A percentile compares a stretch with the other conserved stretches of the same genome.
Evolutionary conservation across 2,797 vertebrate genomes (phyloP).

Genomic region (Phylloscopus collybita): DNA sequence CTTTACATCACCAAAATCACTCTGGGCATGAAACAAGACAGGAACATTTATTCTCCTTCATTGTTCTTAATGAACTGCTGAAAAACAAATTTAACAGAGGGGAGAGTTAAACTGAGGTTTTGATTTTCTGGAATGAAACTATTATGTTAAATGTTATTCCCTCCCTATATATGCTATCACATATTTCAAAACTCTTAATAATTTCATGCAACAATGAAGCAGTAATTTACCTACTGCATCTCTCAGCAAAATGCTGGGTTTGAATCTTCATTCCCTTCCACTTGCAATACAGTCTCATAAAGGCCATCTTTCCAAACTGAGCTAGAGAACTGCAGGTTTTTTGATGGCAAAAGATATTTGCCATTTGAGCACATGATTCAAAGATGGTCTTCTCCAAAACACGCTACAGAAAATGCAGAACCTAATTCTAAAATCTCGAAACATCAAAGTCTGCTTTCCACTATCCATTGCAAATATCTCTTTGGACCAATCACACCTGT

Average conservation of each 20-base stretch:
- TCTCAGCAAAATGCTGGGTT: not conserved
- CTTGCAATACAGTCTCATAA: not conserved
- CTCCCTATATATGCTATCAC: not conserved
- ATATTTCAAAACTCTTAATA: not conserved
- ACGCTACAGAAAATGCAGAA: not conserved
- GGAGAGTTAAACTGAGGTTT: not conserved
- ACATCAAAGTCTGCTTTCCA: not conserved
- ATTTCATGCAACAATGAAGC: not conserved
- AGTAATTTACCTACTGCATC: not conserved
- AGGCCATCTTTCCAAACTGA: not conserved
- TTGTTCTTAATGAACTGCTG: not conserved
- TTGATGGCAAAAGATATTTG: not conserved
- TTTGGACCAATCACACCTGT: not conserved
- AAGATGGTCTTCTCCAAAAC: not conserved
- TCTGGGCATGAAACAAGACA: not conserved
- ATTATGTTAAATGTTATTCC: not conserved
- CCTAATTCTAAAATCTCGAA: not conserved
- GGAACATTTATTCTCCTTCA: not conserved
- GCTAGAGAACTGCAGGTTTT: not conserved
- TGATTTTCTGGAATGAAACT: not conserved
- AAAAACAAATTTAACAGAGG: not conserved
- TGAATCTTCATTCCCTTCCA: not conserved
- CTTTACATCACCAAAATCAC: not conserved
- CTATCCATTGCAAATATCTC: not conserved
- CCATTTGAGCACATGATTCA: not conserved